These are phyloP conservation scores for Falco concolor DNA, from an alignment of 2,797 vertebrate species.

Conservation along the genomic window DNA sequence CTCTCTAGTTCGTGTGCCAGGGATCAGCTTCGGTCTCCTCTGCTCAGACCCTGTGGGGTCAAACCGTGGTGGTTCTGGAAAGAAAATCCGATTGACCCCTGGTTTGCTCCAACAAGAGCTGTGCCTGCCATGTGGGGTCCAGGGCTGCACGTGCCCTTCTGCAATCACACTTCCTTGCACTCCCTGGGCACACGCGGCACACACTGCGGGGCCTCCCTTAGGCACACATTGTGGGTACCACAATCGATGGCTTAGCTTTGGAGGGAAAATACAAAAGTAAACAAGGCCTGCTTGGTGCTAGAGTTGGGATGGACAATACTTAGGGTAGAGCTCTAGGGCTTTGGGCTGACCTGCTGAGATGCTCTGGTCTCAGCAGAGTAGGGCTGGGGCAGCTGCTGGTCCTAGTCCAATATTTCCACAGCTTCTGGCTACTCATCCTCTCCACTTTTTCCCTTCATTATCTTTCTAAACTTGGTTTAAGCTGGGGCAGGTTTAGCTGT, in stretches of 20 bases:
- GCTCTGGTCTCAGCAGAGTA: neutral
- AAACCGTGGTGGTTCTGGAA: neutral
- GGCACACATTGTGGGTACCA: neutral
- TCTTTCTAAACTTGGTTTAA: neutral
- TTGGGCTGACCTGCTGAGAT: neutral
- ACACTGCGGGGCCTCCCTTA: neutral
- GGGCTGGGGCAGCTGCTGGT: neutral
- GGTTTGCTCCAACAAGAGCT: neutral
- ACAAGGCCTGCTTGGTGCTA: neutral
- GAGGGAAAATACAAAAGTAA: neutral
- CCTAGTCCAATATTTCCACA: neutral
- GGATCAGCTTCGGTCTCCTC: neutral
- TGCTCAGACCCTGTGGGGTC: neutral
- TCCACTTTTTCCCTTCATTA: neutral
- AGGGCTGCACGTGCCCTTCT: neutral
- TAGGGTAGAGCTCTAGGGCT: neutral
- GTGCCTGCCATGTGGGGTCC: neutral
- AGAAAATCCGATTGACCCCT: neutral
- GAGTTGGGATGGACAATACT: neutral
- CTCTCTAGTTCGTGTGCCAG: too few relatives aligned
- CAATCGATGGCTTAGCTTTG: neutral
- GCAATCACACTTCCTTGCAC: rapidly evolving
- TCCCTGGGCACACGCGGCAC: rapidly evolving
- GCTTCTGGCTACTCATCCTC: neutral
- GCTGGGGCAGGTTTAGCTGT: neutral